These are phyloP conservation scores for Lemur catta DNA, from an alignment of 2,797 vertebrate species.

Conservation along the genomic window DNA sequence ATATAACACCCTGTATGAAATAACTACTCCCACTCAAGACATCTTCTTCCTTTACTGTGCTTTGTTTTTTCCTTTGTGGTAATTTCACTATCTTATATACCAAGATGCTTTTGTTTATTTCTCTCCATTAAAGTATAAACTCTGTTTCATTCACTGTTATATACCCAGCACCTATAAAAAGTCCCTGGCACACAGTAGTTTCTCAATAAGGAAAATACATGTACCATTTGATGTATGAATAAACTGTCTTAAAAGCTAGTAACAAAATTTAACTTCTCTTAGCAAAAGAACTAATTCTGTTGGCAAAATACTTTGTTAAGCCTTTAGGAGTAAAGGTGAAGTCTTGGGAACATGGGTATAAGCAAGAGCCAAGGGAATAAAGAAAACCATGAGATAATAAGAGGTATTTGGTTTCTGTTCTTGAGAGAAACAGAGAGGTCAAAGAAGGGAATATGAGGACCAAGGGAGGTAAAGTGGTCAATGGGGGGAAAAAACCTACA, in stretches of 20 bases:
- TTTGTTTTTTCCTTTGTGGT: not conserved
- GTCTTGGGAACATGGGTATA: not conserved
- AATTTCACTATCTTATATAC: not conserved
- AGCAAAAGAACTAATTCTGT: not conserved
- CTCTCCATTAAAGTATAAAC: not conserved
- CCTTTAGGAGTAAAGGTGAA: not conserved
- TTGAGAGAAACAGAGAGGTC: not conserved
- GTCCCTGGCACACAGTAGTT: not conserved
- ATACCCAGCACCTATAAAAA: not conserved
- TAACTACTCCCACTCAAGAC: not conserved
- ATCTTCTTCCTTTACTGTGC: not conserved
- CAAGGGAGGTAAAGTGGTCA: not conserved
- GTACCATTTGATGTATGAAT: not conserved
- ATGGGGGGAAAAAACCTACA: too few relatives aligned
- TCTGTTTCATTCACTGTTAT: not conserved
- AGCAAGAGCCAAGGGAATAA: not conserved
- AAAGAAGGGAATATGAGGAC: not conserved
- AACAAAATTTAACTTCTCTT: constrained; percentile 3
- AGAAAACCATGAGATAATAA: not conserved
- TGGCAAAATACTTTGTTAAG: not conserved
- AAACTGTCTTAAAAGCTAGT: not conserved
- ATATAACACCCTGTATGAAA: not conserved
- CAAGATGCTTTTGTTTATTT: not conserved
- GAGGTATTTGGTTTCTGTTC: not conserved
- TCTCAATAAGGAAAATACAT: not conserved